Base-by-base conservation (phyloP, 2,888 invertebrate species). In the Ormyrus nitidulus region DNA sequence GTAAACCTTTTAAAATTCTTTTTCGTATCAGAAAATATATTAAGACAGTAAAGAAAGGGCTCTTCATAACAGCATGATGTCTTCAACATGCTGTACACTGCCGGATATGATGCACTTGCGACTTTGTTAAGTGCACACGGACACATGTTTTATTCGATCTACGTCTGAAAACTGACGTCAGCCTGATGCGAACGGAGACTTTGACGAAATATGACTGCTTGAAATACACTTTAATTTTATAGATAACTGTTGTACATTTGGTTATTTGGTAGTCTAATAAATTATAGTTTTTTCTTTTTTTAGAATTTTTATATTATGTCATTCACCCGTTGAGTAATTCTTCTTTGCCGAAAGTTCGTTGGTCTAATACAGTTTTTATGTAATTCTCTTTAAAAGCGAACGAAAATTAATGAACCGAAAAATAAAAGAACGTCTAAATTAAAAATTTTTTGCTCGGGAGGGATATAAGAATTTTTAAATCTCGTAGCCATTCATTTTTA, bases 91-190 rank as follows among this genome's bases (percentile, higher is more conserved):
- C 51, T 10, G 19, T 61, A 6, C 34, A 64, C 64, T 6, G n/a
- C 11, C 9, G 7, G 19, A 19, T 64, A 64, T 44, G 49, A 6
- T 11, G 62, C 72, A n/a, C 61, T 62, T 53, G n/a, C 46, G 69
- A 46, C 7, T 10, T 48, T 64, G 64, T 34, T 7, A 48, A 34
- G 1, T 11, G 46, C 8, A 1, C 51, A 7, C 8, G 5, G 11
- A 10, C 51, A 61, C 6, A 19, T 49, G 65, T 66, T 66, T 51
- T 19, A 66, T 66, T 66, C 51, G 19, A n/a, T 10, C 51, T 66
- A 13, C 8, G 44, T 48, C 58, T 59, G 13, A 8, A 19, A 13
- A 2, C 19, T 71, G 61, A 51, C 61, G 71, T 71, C 71, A 61
- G 11, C 59, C 49, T 49, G 59, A 71, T 53, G 65, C 48, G 13